These are phyloP conservation scores for Diarsia rubi DNA, from an alignment of 2,888 invertebrate genomes.

Conservation along the genomic window DNA sequence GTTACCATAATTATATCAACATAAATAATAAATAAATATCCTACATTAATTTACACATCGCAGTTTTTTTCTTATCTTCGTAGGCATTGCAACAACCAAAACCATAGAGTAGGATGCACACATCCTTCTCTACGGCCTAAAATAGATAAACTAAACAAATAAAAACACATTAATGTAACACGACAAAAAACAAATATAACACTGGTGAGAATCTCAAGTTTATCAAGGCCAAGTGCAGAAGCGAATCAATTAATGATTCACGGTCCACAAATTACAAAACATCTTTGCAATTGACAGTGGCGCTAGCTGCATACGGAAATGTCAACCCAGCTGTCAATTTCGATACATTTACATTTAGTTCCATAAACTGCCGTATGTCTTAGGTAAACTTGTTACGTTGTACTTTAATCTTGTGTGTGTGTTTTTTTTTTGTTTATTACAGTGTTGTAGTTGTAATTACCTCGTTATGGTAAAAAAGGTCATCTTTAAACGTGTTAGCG, in stretches of 20 bases:
- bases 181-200: constrained; percentile 38
- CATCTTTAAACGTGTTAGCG: constrained; percentile 6
- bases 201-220: constrained; percentile 28
- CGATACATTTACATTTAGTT: constrained; percentile 16
- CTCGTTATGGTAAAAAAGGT: constrained; percentile 37
- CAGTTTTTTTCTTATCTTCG: neutral
- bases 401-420: neutral
- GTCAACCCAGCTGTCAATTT: constrained; percentile 12
- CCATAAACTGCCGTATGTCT: neutral
- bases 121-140: neutral
- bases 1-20: neutral
- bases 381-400: neutral
- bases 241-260: constrained; percentile 47
- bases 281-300: neutral
- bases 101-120: neutral
- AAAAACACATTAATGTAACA: constrained; percentile 21
- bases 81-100: neutral
- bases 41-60: neutral
- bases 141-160: constrained; percentile 11
- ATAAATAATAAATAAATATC: neutral
- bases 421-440: constrained; percentile 6
- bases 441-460: constrained; percentile 28
- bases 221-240: constrained; percentile 45
- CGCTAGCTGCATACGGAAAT: constrained; percentile 7
- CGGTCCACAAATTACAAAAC: constrained; percentile 10